phyloP scores from a whole-genome alignment of 2,888 invertebrate genomes.

The Melanotus villosus region DNA sequence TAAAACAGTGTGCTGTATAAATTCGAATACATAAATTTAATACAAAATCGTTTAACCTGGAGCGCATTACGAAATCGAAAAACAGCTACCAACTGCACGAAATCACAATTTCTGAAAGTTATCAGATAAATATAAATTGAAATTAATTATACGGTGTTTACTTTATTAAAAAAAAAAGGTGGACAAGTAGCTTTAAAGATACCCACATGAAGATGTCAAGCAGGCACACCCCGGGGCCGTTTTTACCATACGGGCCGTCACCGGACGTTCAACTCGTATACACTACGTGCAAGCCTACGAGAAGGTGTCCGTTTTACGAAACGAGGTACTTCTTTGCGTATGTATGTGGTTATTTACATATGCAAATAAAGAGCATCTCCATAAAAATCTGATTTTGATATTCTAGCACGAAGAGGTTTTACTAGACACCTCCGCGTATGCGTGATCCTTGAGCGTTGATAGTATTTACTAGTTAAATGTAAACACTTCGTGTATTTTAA shows the following conservation, averaged over 20 bases:
- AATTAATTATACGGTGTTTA: too few relatives aligned
- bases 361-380: conserved; percentile 16
- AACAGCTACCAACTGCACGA: too few relatives aligned
- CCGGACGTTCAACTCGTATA: conserved; percentile 28
- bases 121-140: too few relatives aligned
- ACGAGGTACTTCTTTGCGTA: conserved; percentile 18
- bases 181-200: background rate
- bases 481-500: too few relatives aligned
- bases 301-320: conserved; percentile 19
- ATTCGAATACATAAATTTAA: too few relatives aligned
- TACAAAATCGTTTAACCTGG: too few relatives aligned
- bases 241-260: conserved; percentile 27
- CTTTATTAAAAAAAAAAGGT: background rate
- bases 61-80: too few relatives aligned
- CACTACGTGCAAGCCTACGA: conserved; percentile 6
- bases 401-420: background rate
- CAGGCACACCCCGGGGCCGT: conserved; percentile 17
- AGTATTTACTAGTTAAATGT: background rate
- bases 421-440: background rate
- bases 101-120: too few relatives aligned
- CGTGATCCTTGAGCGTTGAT: background rate
- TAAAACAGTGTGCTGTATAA: too few relatives aligned
- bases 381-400: conserved; percentile 11
- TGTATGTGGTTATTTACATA: conserved; percentile 13
- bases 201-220: conserved; percentile 4